A percentile compares a stretch with the other conserved stretches of the same genome.
Conservation (phyloP, 2,888 invertebrate genomes). For the Heliconius cydno region DNA sequence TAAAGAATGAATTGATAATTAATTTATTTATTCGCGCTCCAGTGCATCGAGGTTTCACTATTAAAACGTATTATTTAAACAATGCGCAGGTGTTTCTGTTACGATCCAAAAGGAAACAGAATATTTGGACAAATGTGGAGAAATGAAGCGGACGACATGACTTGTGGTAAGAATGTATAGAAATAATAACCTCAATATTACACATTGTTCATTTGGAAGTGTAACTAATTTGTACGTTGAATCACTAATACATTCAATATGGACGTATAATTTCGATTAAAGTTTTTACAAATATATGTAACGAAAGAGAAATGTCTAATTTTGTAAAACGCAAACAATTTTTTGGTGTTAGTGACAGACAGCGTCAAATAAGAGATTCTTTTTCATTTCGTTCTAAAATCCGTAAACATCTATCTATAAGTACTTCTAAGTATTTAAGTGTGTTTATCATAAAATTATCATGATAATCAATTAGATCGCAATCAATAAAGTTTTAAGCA, state of each 20-base stretch:
- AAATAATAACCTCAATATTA: conserved; percentile 28
- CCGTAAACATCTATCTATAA: neutral
- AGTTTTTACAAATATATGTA: neutral
- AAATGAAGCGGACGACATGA: conserved; percentile 83
- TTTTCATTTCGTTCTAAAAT: neutral
- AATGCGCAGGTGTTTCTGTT: conserved; percentile 85
- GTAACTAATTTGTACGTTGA: neutral
- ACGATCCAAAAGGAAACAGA: conserved; percentile 82
- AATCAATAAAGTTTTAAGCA: neutral
- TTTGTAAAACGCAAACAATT: conserved; percentile 15
- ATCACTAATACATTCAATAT: neutral
- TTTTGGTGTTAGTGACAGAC: conserved; percentile 5
- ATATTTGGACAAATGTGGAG: conserved; percentile 87
- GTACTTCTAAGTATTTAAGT: neutral
- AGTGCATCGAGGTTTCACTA: conserved; percentile 40
- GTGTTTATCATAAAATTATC: neutral
- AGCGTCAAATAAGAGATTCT: neutral
- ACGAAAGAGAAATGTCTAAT: neutral
- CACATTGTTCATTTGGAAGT: conserved; percentile 16
- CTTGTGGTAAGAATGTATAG: conserved; percentile 80
- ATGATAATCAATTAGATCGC: conserved; percentile 6
- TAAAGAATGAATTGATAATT: neutral
- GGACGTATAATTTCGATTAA: neutral
- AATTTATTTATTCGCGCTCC: conserved; percentile 28
- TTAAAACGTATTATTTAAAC: conserved; percentile 49